A percentile compares a stretch with the other conserved stretches of the same genome.
phyloP scores from a whole-genome alignment of 2,113 vertebrate species.

The Tautogolabrus adspersus region DNA sequence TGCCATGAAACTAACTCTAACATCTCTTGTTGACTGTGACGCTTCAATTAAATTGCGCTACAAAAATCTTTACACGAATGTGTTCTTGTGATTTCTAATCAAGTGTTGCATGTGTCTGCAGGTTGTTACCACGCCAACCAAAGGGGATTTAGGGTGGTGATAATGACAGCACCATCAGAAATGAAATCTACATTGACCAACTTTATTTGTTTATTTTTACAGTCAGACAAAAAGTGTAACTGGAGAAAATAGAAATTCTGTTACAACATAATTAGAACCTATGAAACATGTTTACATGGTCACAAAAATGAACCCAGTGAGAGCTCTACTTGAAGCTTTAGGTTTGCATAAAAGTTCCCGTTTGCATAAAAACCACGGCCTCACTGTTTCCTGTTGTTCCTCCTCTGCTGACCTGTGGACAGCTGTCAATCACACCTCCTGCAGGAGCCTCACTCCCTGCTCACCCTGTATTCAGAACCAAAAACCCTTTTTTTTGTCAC shows the following conservation, averaged over 20 bases:
- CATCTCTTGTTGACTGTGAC: no score
- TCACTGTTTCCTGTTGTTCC: slow-evolving; percentile 3
- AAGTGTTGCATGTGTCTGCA: no score
- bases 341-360: slow-evolving; percentile 37
- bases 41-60: no score
- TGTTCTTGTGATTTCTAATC: no score
- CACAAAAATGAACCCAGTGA: slow-evolving; percentile 43
- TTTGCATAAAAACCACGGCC: slow-evolving; percentile 34
- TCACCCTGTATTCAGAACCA: slow-evolving; percentile 18
- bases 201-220: slow-evolving; percentile 73
- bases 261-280: slow-evolving; percentile 48
- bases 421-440: slow-evolving; percentile 1
- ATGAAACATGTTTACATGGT: slow-evolving; percentile 58
- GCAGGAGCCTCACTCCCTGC: not conserved
- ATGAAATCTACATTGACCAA: slow-evolving; percentile 55
- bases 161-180: not conserved
- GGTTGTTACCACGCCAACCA: no score
- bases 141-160: not conserved
- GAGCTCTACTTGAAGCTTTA: slow-evolving; percentile 32
- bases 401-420: not conserved
- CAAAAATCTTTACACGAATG: no score
- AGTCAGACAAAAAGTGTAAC: slow-evolving; percentile 60
- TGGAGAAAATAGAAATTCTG: slow-evolving; percentile 73
- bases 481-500: not conserved
- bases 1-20: no score